Conservation (phyloP, 1,140 invertebrate genomes). For the Chrysoperla carnea region DNA sequence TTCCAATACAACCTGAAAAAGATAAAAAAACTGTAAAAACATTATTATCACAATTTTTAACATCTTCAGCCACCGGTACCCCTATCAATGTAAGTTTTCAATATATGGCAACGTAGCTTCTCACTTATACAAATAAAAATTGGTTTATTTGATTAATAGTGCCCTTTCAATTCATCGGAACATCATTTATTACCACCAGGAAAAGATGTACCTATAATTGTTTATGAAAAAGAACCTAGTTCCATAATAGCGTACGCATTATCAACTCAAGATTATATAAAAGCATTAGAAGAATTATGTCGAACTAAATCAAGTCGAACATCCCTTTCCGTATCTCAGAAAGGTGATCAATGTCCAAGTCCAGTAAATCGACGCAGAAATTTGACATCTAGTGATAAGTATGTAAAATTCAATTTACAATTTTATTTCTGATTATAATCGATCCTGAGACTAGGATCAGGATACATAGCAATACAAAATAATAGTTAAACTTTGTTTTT, state of each 20-base stretch:
- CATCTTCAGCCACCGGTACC: conserved; percentile 27
- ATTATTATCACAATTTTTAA: conserved; percentile 46
- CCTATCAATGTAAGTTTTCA: conserved; percentile 22
- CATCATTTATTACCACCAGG: conserved; percentile 40
- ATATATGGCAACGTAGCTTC: background rate
- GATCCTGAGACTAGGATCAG: too few species aligned
- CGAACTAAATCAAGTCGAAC: conserved; percentile 15
- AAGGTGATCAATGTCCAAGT: conserved; percentile 22
- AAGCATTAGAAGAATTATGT: conserved; percentile 31
- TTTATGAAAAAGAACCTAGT: conserved; percentile 72
- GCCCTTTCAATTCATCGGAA: conserved; percentile 40
- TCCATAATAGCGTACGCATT: conserved; percentile 80
- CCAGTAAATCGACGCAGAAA: conserved; percentile 28
- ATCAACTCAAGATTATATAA: conserved; percentile 51
- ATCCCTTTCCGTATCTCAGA: conserved; percentile 6
- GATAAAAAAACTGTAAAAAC: conserved; percentile 47
- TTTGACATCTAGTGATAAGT: conserved; percentile 14
- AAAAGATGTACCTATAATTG: conserved; percentile 48
- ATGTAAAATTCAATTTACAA: background rate
- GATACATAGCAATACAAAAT: too few species aligned
- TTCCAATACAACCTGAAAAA: conserved; percentile 15
- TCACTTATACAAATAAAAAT: background rate
- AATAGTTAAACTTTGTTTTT: too few species aligned
- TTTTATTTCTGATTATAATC: background rate
- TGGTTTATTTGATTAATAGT: conserved; percentile 16